Evolutionary conservation across 2,797 vertebrate species (phyloP).

Genomic region (Chiroxiphia lanceolata): DNA sequence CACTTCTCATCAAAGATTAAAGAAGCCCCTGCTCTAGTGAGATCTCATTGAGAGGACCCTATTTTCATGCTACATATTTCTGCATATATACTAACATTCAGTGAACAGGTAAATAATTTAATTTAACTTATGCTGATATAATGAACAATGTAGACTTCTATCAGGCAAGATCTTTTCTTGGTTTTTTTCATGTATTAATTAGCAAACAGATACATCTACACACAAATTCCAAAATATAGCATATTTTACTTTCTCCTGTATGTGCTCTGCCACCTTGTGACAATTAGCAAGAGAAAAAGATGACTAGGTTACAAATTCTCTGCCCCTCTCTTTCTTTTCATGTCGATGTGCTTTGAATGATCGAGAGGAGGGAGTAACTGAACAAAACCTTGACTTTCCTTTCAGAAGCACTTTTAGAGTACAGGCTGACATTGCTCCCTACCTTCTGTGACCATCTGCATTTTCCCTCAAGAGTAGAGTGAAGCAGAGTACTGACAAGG

Average conservation of each 20-base stretch:
- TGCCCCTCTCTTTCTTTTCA: background rate
- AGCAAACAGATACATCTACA: background rate
- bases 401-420: background rate
- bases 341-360: background rate
- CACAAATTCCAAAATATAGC: background rate
- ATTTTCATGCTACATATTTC: background rate
- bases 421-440: background rate
- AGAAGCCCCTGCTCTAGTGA: background rate
- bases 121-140: background rate
- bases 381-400: background rate
- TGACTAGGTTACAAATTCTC: background rate
- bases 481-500: background rate
- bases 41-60: background rate
- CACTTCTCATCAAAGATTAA: constrained; percentile 2
- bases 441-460: background rate
- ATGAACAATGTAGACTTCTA: background rate
- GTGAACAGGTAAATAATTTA: background rate
- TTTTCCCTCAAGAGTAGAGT: background rate
- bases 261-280: background rate
- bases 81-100: background rate
- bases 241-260: background rate
- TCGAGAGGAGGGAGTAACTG: background rate
- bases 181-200: background rate
- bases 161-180: background rate
- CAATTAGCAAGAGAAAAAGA: background rate